Evolutionary conservation across 2,888 invertebrate genomes (phyloP).

Genomic region (Macroteleia sp.): DNA sequence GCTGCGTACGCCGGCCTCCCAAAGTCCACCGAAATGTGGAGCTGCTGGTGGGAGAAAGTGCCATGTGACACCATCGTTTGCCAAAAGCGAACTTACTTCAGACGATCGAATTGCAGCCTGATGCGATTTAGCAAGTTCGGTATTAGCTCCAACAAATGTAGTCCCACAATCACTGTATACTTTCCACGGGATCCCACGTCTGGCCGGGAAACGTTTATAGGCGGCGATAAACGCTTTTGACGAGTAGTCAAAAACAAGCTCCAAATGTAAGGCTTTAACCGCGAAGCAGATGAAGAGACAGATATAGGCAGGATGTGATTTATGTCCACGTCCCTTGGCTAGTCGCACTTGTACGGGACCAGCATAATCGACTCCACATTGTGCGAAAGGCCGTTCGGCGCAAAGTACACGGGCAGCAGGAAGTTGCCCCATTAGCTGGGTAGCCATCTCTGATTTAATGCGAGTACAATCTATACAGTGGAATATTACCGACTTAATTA

Average conservation of each 20-base stretch:
- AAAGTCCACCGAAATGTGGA: background rate
- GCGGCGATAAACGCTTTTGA: slow-evolving; percentile 68
- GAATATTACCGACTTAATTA: slow-evolving; percentile 10
- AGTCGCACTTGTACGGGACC: slow-evolving; percentile 54
- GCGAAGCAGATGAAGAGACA: slow-evolving; percentile 69
- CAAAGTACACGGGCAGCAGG: background rate
- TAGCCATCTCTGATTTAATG: background rate
- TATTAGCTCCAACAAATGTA: background rate
- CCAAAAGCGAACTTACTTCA: background rate
- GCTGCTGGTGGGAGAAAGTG: background rate
- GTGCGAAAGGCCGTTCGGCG: background rate
- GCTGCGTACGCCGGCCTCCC: background rate
- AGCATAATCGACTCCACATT: slow-evolving; percentile 64
- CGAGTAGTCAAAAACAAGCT: slow-evolving; percentile 67
- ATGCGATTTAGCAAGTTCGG: background rate
- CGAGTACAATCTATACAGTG: slow-evolving; percentile 39
- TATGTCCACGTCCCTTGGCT: slow-evolving; percentile 40
- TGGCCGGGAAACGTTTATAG: slow-evolving; percentile 65
- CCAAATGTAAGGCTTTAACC: slow-evolving; percentile 68
- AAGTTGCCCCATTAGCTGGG: slow-evolving; percentile 32
- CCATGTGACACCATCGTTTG: background rate
- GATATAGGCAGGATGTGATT: slow-evolving; percentile 63
- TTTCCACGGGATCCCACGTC: slow-evolving; percentile 54
- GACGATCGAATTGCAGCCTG: background rate
- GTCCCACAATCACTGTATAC: slow-evolving; percentile 11